These are phyloP conservation scores for Catonia carolina DNA, from an alignment of 2,888 invertebrate species.

Conservation along the genomic window DNA sequence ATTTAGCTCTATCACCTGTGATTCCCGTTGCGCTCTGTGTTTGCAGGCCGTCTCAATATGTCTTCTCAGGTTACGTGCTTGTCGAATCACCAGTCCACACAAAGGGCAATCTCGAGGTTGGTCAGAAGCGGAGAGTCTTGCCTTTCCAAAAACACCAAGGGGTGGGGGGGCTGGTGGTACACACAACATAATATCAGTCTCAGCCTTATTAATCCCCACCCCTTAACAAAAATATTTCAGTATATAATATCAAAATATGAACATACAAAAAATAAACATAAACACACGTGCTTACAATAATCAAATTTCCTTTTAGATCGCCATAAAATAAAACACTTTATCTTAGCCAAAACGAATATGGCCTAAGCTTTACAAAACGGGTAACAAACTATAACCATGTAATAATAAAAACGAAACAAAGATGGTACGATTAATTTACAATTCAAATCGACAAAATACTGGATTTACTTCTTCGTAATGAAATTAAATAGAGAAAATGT, in stretches of 20 bases:
- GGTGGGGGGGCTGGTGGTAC: conserved; percentile 38
- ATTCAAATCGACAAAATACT: too few relatives aligned
- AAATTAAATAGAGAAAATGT: too few relatives aligned
- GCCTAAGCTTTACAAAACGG: too few relatives aligned
- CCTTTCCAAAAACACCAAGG: conserved; percentile 36
- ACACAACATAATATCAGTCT: conserved; percentile 28
- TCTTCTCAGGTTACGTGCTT: conserved; percentile 53
- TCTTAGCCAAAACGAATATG: too few relatives aligned
- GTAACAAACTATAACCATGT: too few relatives aligned
- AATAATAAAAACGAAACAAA: too few relatives aligned
- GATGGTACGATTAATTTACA: too few relatives aligned
- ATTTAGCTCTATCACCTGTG: conserved; percentile 1
- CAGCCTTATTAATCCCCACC: conserved; percentile 18
- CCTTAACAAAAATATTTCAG: not conserved
- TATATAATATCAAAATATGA: not conserved
- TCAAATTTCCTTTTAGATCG: too few relatives aligned
- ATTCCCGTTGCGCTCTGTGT: conserved; percentile 35
- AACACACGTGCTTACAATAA: conserved; percentile 5
- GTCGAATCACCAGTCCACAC: conserved; percentile 52
- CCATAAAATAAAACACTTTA: too few relatives aligned
- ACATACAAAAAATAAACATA: not conserved
- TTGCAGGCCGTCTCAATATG: conserved; percentile 47
- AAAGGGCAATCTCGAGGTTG: conserved; percentile 55
- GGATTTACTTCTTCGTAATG: too few relatives aligned
- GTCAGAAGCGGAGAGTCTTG: conserved; percentile 48